Conservation (phyloP, 2,113 vertebrate species). For the Sinocyclocheilus grahami region DNA sequence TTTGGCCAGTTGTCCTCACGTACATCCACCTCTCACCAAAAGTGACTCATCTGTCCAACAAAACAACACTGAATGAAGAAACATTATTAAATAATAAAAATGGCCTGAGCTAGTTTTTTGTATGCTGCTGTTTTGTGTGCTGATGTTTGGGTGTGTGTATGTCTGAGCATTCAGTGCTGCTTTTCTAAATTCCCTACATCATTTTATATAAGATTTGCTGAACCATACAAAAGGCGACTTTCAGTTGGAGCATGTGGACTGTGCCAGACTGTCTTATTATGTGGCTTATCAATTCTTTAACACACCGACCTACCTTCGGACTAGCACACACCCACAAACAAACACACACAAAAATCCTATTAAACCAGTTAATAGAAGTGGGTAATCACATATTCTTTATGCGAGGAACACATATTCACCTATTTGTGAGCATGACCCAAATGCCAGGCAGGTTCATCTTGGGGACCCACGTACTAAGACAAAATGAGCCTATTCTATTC, state of each 20-base stretch:
- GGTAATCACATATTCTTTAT: background rate
- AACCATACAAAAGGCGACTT: constrained; percentile 24
- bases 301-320: constrained; percentile 6
- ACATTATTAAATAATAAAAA: constrained; percentile 9
- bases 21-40: constrained; percentile 18
- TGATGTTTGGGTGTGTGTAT: background rate
- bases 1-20: background rate
- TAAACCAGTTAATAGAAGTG: background rate
- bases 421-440: constrained; percentile 6
- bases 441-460: background rate
- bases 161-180: too few species aligned
- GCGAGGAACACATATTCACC: background rate
- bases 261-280: constrained; percentile 38
- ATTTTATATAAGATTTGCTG: constrained; percentile 41
- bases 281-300: constrained; percentile 31
- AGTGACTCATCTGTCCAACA: constrained; percentile 39
- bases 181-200: constrained; percentile 28
- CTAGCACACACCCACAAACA: constrained; percentile 16
- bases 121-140: background rate
- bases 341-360: background rate
- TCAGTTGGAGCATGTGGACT: background rate
- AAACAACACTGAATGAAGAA: constrained; percentile 27
- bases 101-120: background rate
- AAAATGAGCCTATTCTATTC: constrained; percentile 38
- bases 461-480: background rate